Evolutionary conservation across 2,113 vertebrate species (phyloP).

Genomic region (Rallus limicola): DNA sequence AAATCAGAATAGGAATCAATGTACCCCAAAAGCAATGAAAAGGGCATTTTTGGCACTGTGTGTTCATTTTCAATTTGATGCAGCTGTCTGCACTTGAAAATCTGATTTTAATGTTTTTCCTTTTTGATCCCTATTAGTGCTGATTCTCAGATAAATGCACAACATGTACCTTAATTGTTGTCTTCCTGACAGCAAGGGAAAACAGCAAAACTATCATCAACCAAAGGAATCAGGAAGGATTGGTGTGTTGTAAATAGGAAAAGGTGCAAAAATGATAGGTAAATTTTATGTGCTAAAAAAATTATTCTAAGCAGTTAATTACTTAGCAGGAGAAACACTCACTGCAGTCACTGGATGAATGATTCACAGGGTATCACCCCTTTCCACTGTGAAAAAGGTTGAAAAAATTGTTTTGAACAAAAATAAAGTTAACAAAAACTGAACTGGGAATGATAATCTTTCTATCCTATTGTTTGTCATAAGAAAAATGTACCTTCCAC

Average conservation of each 20-base stretch:
- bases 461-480: neutral
- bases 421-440: neutral
- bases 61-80: neutral
- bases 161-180: neutral
- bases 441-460: neutral
- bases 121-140: neutral
- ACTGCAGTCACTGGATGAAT: neutral
- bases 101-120: neutral
- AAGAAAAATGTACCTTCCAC: neutral
- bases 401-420: neutral
- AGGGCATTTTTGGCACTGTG: neutral
- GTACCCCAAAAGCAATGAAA: neutral
- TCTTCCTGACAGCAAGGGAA: neutral
- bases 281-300: neutral
- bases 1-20: neutral
- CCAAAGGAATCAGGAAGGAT: neutral
- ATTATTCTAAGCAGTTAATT: neutral
- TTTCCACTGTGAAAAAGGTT: neutral
- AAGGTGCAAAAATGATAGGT: neutral
- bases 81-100: neutral
- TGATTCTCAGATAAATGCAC: neutral
- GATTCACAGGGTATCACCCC: neutral
- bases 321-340: neutral
- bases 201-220: neutral
- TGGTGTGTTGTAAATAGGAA: neutral